A percentile compares a stretch with the other conserved stretches of the same genome.
These are phyloP conservation scores for Euura saliciscinereae DNA, from an alignment of 1,140 invertebrate species.

Conservation along the genomic window DNA sequence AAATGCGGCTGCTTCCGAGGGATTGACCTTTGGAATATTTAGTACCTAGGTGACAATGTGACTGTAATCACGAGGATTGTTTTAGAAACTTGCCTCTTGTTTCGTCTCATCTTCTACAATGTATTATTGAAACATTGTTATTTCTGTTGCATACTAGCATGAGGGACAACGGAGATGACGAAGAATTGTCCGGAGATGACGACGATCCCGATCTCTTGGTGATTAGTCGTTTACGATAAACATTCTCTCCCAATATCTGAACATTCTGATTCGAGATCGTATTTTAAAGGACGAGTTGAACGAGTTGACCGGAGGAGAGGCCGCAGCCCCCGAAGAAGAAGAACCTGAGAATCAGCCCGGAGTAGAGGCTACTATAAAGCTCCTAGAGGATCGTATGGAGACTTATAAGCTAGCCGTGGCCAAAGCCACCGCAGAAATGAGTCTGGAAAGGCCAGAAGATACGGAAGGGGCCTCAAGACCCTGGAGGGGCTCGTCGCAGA, in stretches of 20 bases:
- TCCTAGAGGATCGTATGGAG: constrained; percentile 76
- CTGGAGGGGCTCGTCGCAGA: constrained; percentile 77
- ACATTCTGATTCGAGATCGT: constrained; percentile 12
- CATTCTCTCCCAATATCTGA: constrained; percentile 19
- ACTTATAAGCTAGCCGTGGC: constrained; percentile 81
- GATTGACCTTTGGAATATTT: no score
- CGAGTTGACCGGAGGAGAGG: constrained; percentile 62
- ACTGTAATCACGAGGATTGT: no score
- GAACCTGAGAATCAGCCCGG: no score
- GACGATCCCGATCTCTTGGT: constrained; percentile 79
- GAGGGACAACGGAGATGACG: constrained; percentile 74
- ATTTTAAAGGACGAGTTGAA: constrained; percentile 67
- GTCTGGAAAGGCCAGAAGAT: constrained; percentile 73
- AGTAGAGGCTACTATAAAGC: constrained; percentile 55
- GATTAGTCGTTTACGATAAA: no score
- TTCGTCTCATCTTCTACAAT: no score
- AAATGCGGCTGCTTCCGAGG: no score
- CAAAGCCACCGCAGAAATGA: constrained; percentile 79
- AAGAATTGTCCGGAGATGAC: constrained; percentile 71
- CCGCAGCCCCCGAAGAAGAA: constrained; percentile 32
- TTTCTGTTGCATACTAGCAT: no score
- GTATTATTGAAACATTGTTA: no score
- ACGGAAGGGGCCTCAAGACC: constrained; percentile 78
- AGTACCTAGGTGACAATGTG: no score
- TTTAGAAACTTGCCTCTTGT: no score